Evolutionary conservation across 1,140 invertebrate species (phyloP).

Genomic region (Cryptotermes secundus): DNA sequence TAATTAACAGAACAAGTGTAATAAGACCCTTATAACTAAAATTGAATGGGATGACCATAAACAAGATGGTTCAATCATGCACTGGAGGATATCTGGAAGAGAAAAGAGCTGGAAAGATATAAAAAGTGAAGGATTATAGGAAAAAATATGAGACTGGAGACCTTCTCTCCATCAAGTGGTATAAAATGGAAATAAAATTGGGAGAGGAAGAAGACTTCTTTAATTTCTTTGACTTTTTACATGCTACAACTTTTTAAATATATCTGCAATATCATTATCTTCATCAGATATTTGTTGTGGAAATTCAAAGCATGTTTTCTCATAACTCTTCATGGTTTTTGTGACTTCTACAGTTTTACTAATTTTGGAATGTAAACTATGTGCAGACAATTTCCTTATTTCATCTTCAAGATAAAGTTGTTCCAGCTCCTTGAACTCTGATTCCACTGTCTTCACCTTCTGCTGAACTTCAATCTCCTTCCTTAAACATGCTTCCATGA

Average conservation of each 20-base stretch:
- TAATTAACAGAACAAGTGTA: no score
- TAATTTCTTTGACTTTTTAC: not conserved
- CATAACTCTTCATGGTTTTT: not conserved
- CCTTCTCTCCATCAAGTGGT: no score
- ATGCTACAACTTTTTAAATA: not conserved
- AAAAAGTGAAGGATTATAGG: no score
- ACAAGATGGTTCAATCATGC: no score
- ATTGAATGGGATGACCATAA: no score
- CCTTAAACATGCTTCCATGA: constrained; percentile 21
- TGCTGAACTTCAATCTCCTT: not conserved
- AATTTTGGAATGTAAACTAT: not conserved
- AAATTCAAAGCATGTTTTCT: not conserved
- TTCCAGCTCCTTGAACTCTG: not conserved
- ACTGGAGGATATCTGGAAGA: no score
- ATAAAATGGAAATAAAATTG: no score
- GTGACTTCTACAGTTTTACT: not conserved
- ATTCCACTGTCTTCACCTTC: not conserved
- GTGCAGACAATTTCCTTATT: not conserved
- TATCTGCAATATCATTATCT: not conserved
- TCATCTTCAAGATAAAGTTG: not conserved
- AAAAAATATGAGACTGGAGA: no score
- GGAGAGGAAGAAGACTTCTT: no score
- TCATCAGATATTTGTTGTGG: not conserved
- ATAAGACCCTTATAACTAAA: no score
- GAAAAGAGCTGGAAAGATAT: no score